Conservation (phyloP, 2,113 vertebrate genomes). For the Dinomys branickii region DNA sequence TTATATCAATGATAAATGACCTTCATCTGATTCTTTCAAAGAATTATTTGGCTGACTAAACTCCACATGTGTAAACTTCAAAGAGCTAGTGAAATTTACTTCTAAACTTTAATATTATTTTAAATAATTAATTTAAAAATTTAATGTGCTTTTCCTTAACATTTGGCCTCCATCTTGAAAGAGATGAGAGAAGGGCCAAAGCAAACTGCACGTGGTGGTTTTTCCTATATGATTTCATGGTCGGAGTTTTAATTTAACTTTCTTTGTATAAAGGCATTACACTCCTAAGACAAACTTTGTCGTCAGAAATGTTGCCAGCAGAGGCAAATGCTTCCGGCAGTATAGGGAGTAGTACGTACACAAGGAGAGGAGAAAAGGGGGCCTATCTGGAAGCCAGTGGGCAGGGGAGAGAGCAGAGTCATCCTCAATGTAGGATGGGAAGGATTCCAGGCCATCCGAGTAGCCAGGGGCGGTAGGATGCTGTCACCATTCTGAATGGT, state of each 20-base stretch:
- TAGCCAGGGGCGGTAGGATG: background rate
- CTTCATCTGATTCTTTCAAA: background rate
- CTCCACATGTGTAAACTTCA: background rate
- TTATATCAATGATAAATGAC: background rate
- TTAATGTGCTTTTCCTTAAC: background rate
- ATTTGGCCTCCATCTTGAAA: slow-evolving; percentile 36
- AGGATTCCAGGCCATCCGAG: background rate
- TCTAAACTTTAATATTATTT: slow-evolving; percentile 27
- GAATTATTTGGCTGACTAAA: background rate
- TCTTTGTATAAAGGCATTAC: background rate
- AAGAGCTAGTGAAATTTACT: background rate
- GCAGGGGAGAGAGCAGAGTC: background rate
- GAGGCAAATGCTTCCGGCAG: background rate
- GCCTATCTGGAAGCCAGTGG: background rate
- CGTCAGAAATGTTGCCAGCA: background rate
- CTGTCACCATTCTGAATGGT: background rate
- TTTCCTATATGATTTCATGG: background rate
- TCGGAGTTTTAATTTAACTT: background rate
- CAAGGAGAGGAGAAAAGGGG: background rate
- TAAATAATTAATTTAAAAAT: background rate
- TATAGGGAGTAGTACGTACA: background rate
- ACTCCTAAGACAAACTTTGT: background rate
- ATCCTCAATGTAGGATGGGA: background rate
- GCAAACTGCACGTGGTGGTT: background rate
- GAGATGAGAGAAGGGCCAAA: slow-evolving; percentile 26